Conservation (phyloP, 2,113 vertebrate genomes). For the Heterotilapia buettikoferi region DNA sequence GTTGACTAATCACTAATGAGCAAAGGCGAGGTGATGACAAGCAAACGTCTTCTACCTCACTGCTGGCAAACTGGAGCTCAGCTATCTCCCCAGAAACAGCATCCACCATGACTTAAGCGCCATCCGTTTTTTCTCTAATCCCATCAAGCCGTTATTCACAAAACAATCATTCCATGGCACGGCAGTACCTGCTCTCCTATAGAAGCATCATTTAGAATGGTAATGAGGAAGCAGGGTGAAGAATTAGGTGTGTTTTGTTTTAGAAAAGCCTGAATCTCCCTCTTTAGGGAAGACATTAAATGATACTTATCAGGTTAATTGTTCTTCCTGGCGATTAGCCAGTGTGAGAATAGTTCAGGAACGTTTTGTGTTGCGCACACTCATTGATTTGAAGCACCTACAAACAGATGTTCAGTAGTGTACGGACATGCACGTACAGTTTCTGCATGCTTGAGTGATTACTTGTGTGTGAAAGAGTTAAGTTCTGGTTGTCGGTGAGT, state of each 20-base stretch:
- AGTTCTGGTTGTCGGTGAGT: neutral
- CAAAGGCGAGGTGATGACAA: conserved; percentile 35
- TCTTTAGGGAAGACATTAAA: conserved; percentile 41
- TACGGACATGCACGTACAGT: conserved; percentile 1
- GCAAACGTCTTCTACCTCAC: conserved; percentile 61
- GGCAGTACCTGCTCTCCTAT: conserved; percentile 36
- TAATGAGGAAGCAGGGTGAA: conserved; percentile 51
- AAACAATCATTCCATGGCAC: conserved; percentile 35
- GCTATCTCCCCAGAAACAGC: conserved; percentile 35
- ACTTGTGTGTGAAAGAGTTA: neutral
- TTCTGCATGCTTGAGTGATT: conserved; percentile 9
- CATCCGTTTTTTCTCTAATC: conserved; percentile 30
- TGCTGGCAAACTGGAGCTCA: conserved; percentile 45
- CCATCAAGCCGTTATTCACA: conserved; percentile 43
- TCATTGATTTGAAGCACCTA: conserved; percentile 35
- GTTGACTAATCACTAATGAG: conserved; percentile 10
- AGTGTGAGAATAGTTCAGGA: conserved; percentile 22
- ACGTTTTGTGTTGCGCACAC: conserved; percentile 7
- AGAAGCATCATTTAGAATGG: conserved; percentile 38
- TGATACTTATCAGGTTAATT: conserved; percentile 62
- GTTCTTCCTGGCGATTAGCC: conserved; percentile 52
- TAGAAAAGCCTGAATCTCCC: conserved; percentile 15
- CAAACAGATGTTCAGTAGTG: conserved; percentile 3
- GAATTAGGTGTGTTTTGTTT: conserved; percentile 58
- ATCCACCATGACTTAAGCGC: conserved; percentile 15